Evolutionary conservation across 1,140 invertebrate genomes (phyloP).

Genomic region (Penaeus japonicus): DNA sequence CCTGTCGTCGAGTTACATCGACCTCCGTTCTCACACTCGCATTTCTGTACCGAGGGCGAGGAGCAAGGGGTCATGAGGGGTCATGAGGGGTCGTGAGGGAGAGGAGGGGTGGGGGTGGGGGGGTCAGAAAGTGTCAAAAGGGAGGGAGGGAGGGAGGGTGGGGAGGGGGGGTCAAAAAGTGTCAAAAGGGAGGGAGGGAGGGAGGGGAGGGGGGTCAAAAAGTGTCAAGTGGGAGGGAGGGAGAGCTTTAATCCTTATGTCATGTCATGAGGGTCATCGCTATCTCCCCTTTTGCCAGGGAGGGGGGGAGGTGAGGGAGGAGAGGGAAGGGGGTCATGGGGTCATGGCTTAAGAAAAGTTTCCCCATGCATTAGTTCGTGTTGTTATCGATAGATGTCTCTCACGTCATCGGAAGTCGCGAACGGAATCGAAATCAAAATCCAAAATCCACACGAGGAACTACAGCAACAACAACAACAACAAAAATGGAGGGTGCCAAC

Average conservation of each 20-base stretch:
- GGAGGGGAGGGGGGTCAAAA: not conserved
- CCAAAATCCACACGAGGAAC: too few species aligned
- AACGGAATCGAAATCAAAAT: too few species aligned
- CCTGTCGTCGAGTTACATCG: slow-evolving; percentile 90
- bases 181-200: too few species aligned
- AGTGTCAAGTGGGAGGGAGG: not conserved
- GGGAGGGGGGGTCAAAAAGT: not conserved
- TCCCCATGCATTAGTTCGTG: not conserved
- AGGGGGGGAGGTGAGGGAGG: too few species aligned
- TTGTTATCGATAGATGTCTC: not conserved
- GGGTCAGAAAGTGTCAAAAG: not conserved
- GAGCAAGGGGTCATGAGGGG: not conserved
- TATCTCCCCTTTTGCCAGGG: too few species aligned
- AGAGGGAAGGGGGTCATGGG: too few species aligned
- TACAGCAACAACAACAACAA: too few species aligned
- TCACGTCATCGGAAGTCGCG: not conserved
- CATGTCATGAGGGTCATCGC: too few species aligned
- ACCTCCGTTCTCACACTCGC: slow-evolving; percentile 61
- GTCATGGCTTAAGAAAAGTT: not conserved
- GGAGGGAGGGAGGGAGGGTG: not conserved
- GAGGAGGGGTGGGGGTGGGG: not conserved
- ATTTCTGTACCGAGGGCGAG: slow-evolving; percentile 27
- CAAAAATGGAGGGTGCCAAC: too few species aligned
- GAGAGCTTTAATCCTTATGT: too few species aligned
- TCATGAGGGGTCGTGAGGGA: not conserved